Evolutionary conservation across 2,888 invertebrate species (phyloP).

Genomic region (Amiota minor): DNA sequence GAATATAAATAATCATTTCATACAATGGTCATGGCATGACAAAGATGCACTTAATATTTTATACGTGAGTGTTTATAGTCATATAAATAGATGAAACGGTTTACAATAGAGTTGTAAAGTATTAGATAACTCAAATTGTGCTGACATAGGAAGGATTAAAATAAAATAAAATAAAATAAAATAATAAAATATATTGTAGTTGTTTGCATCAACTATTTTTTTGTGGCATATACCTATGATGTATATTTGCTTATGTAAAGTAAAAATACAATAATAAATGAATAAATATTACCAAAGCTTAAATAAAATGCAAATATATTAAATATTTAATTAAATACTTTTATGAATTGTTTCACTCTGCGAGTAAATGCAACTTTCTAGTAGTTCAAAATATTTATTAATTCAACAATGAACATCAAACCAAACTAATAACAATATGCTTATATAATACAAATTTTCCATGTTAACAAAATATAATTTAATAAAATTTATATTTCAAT

Average conservation of each 20-base stretch:
- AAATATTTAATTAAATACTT: slow-evolving; percentile 52
- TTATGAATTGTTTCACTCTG: neutral
- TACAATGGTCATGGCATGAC: too few relatives aligned
- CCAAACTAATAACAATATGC: neutral
- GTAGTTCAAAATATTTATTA: too few relatives aligned
- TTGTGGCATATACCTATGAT: neutral
- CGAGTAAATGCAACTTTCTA: too few relatives aligned
- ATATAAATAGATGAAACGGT: neutral
- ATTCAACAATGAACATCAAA: neutral
- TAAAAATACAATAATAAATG: neutral
- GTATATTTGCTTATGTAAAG: neutral
- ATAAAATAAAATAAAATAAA: too few relatives aligned
- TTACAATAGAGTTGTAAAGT: slow-evolving; percentile 7
- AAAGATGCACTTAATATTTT: too few relatives aligned
- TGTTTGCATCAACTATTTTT: neutral
- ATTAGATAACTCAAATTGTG: neutral
- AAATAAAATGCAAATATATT: slow-evolving; percentile 59
- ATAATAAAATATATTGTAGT: too few relatives aligned
- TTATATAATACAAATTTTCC: neutral
- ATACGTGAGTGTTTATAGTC: too few relatives aligned
- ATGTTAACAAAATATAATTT: neutral
- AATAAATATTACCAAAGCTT: neutral
- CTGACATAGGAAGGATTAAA: neutral
- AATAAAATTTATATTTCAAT: too few relatives aligned
- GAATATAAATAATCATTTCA: too few relatives aligned